These are phyloP conservation scores for Choloepus hoffmanni DNA, from an alignment of 2,113 vertebrate genomes.

Conservation along the genomic window DNA sequence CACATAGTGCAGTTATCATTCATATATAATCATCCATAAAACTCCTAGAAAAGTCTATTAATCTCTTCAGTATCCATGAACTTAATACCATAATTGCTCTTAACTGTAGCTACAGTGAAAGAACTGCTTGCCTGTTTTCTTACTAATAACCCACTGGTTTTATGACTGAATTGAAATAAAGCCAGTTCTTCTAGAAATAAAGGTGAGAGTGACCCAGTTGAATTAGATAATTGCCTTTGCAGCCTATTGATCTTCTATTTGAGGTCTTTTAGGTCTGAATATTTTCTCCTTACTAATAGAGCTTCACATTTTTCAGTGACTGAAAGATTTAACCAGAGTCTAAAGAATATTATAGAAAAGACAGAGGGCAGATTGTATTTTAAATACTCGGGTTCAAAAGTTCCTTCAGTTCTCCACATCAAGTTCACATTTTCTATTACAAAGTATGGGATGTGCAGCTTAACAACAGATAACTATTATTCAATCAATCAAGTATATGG, in stretches of 20 bases:
- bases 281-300: constrained; percentile 70
- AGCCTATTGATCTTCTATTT: constrained; percentile 78
- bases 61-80: constrained; percentile 79
- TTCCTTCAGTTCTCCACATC: neutral
- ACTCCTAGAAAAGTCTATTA: constrained; percentile 82
- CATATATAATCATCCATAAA: constrained; percentile 81
- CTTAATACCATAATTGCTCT: constrained; percentile 79
- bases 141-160: constrained; percentile 79
- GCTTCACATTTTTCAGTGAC: constrained; percentile 18
- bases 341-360: neutral
- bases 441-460: neutral
- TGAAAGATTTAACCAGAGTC: constrained; percentile 21
- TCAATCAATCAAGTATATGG: neutral
- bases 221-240: constrained; percentile 80
- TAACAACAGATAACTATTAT: neutral
- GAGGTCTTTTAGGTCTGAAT: constrained; percentile 74
- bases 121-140: constrained; percentile 82
- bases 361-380: neutral
- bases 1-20: constrained; percentile 75
- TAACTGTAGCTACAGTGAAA: constrained; percentile 69
- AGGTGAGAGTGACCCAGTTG: constrained; percentile 81
- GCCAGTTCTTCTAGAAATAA: constrained; percentile 76
- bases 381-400: constrained; percentile 44
- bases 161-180: constrained; percentile 81
- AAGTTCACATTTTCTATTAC: constrained; percentile 4